Evolutionary conservation across 2,888 invertebrate species (phyloP), one percentile per base, ranked within the genome.

Genomic region (Cosmia trapezina): DNA sequence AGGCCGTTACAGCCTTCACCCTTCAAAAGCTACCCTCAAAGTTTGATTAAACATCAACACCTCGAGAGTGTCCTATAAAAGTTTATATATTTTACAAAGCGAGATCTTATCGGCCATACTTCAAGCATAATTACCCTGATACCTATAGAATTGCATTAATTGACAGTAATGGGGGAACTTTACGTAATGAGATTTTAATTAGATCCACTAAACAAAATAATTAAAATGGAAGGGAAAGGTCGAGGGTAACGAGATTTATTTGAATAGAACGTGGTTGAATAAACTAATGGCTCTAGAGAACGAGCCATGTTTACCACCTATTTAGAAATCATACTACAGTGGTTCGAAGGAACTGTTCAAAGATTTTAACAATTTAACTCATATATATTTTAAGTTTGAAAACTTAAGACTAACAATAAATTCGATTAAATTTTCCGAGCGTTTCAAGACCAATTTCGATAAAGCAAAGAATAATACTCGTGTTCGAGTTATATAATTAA

Each of bases 181-280:
- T 78, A n/a, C 54, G 60, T 84, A 84, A 84, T 76, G 84, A 84
- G 78, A 71, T 61, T 84, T 84, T 84, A 81, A 84, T 84, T 84
- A 83, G 75, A 74, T 51, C 63, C 57, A 77, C 78, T 80, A 82
- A 80, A 80, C 76, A 80, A 80, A 80, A 80, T 85, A 80, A 85
- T 83, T 80, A 76, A 77, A 76, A 76, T 63, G 54, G 54, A 81
- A 81, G 57, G 77, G 75, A 78, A 73, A 73, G 54, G 62, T 73
- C 65, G 66, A 72, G 73, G 51, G 33, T 11, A 45, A 45, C 11
- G 45, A 45, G 76, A 76, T 72, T 76, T 79, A 68, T 81, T 68
- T 76, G 54, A 83, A 79, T 72, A 70, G 64, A 71, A 70, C 45
- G 63, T 57, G 77, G 66, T 70, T 70, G 53, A 56, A 66, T 67